Base-by-base conservation (phyloP, 2,888 invertebrate species). In the Strigamia maritima region DNA sequence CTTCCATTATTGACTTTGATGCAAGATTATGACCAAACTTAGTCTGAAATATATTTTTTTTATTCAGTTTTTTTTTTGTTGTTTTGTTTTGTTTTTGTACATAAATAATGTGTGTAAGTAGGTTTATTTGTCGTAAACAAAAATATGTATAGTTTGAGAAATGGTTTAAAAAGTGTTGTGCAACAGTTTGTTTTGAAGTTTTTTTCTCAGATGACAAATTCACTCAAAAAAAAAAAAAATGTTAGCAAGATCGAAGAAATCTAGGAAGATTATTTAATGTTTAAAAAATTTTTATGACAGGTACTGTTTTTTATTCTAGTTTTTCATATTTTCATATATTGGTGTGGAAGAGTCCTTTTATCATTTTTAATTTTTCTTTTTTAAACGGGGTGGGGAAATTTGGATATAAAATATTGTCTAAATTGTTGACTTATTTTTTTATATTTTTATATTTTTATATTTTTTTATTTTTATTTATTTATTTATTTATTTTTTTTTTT, bases 271-370 rank as follows among this genome's bases (percentile, higher is more conserved):
- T 28, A 70, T 70, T 70, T 70, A 70, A 70, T 28, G 7, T 24
- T 28, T 70, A 26, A 28, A 54, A 44, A 44, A 70, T 70, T 70
- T 70, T 70, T 70, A 70, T 28, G 28, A 70, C 70, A 70, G 70
- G 70, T 70, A 70, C 70, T 70, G 70, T 70, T 26, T 70, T 70
- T 70, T 70, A 70, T 70, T 70, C 70, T 70, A 70, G 70, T 70
- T 70, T 70, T 70, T 70, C 12, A 10, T 26, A 26, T 26, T 70
- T 26, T 70, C 4, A 24, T n/a, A n/a, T n/a, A n/a, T 70, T 26
- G 70, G 70, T 70, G 70, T 70, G 70, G 70, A 70, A 70, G 70
- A 70, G 70, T 70, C 28, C 70, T 70, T 28, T 70, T 26, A 26
- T 70, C 6, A 70, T 70, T 70, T 22, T 70, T 28, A n/a, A 26